Evolutionary conservation across 2,113 vertebrate genomes (phyloP), one percentile per base, ranked within the genome.

Genomic region (Cryptotis parvus): DNA sequence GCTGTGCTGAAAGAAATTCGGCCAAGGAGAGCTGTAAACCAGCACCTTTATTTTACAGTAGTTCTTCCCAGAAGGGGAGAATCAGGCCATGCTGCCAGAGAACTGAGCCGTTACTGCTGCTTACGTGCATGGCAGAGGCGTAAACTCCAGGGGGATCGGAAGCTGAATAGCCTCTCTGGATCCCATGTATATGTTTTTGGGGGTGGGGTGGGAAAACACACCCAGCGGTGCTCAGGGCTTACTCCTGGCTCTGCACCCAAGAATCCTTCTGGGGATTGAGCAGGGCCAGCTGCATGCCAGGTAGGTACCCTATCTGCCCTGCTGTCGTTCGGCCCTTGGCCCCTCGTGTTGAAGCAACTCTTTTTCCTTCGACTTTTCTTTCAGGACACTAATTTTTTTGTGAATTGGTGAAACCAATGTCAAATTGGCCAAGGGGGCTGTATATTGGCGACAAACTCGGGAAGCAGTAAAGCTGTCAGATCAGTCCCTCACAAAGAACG

Each of bases 401-500:
- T n/a, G n/a, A n/a, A n/a, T n/a, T n/a, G n/a, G n/a, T n/a, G n/a
- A n/a, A n/a, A n/a, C n/a, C n/a, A 31, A 29, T 70, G 15, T 93
- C 68, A 78, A 0, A 74, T 82, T 78, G 81, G 74, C 73, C 15
- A 75, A 24, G 55, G 58, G 52, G 55, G 58, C 33, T 77, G 22
- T 72, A 5, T 84, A 49, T 70, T 91, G 72, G 31, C 55, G 49
- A 52, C 78, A 35, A 18, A 77, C 7, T 31, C n/a, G 52, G 70
- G 78, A 77, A 88, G 63, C 74, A 69, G 16, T 84, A 87, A 70
- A 78, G 11, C 27, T 91, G 61, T 35, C 26, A 65, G 87, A 79
- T 72, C 70, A 91, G 3, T 75, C 82, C 49, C 52, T 85, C 20
- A 81, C 87, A 95, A 87, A 52, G 70, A 1, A 0, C 31, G 31